phyloP scores from a whole-genome alignment of 2,888 invertebrate genomes.

The Epinotia demarniana region DNA sequence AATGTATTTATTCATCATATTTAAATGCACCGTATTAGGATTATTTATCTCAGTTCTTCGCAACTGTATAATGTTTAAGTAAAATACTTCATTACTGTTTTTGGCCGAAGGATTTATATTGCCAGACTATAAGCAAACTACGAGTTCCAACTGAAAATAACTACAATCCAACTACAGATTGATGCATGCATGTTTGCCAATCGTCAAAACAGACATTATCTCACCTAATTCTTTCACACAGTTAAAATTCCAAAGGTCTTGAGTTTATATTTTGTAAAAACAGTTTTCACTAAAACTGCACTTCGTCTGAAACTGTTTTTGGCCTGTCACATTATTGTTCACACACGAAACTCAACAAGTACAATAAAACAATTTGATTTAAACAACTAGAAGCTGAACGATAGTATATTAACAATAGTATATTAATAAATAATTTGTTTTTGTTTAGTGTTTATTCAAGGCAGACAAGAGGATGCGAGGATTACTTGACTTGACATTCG shows the following conservation, averaged over 20 bases:
- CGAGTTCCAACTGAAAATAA: conserved; percentile 1
- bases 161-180: conserved; percentile 17
- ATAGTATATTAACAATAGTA: conserved; percentile 13
- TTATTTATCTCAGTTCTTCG: neutral
- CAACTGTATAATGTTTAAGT: neutral
- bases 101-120: neutral
- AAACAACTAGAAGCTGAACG: neutral
- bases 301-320: conserved; percentile 1
- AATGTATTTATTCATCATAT: neutral
- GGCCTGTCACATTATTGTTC: conserved; percentile 15
- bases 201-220: neutral
- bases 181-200: conserved; percentile 9
- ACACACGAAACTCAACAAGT: conserved; percentile 4
- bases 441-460: conserved; percentile 22
- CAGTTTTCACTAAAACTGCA: conserved; percentile 5
- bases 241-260: neutral
- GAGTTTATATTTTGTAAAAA: neutral
- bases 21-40: neutral
- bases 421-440: conserved; percentile 16
- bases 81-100: neutral
- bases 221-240: conserved; percentile 20
- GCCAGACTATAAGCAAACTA: neutral
- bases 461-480: neutral
- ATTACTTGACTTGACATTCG: conserved; percentile 3
- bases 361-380: conserved; percentile 2